Evolutionary conservation across 53 echinoderm and acorn worm genomes (phyloP).

Genomic region (Zoroaster sp.): DNA sequence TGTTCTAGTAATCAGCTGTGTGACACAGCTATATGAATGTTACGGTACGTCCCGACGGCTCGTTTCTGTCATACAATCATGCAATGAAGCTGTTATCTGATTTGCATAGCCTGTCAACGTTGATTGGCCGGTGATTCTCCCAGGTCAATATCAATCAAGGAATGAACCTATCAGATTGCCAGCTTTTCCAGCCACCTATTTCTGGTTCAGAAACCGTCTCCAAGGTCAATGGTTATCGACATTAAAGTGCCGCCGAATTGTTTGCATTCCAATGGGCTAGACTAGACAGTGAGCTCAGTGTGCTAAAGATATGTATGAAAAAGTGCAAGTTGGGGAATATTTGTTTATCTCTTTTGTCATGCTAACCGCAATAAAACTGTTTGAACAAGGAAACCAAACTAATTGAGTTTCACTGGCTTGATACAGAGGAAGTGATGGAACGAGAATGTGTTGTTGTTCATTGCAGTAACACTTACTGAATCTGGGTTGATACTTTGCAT

Average conservation of each 20-base stretch:
- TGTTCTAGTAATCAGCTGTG: conserved; percentile 46
- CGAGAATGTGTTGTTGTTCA: no score
- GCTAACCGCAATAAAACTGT: neutral
- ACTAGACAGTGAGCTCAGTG: neutral
- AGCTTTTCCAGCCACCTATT: conserved; percentile 25
- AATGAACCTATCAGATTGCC: conserved; percentile 38
- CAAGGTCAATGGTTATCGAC: conserved; percentile 39
- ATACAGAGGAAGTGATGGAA: no score
- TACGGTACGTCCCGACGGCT: conserved; percentile 11
- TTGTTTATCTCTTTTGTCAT: neutral
- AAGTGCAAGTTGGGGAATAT: neutral
- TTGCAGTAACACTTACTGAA: no score
- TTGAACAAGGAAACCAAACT: neutral
- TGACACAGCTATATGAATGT: neutral
- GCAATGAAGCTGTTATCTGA: neutral
- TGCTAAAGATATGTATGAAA: neutral
- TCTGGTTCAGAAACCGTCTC: conserved; percentile 10
- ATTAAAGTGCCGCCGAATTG: conserved; percentile 43
- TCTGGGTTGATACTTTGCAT: no score
- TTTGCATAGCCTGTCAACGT: conserved; percentile 30
- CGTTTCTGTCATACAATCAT: conserved; percentile 9
- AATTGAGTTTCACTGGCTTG: neutral
- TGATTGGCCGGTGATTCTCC: conserved; percentile 42
- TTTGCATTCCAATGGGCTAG: conserved; percentile 39
- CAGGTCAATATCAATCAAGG: conserved; percentile 51